phyloP scores from a whole-genome alignment of 2,113 vertebrate genomes.

The Rhodinocichla rosea region DNA sequence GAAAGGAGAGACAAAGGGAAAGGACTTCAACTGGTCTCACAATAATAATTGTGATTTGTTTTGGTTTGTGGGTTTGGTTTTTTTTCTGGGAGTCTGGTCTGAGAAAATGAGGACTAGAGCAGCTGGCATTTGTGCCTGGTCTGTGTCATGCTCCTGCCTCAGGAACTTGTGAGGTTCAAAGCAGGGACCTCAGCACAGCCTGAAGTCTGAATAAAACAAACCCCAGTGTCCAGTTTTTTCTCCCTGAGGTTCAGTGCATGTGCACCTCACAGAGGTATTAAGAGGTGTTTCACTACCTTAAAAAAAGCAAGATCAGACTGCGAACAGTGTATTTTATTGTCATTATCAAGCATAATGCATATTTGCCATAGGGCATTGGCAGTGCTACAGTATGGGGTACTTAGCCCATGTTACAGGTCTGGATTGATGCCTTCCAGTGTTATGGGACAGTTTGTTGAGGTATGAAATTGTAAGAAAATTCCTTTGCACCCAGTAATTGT shows the following conservation, averaged over 20 bases:
- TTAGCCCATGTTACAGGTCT: not conserved
- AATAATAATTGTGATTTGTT: not conserved
- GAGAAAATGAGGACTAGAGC: not conserved
- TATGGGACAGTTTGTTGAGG: not conserved
- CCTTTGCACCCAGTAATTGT: not conserved
- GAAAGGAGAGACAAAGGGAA: not conserved
- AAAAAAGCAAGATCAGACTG: not conserved
- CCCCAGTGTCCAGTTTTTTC: not conserved
- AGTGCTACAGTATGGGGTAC: accelerated
- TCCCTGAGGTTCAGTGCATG: not conserved
- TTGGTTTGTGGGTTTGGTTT: not conserved
- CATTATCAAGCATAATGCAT: not conserved
- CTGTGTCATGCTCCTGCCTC: not conserved
- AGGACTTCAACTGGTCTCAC: not conserved
- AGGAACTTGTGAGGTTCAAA: not conserved
- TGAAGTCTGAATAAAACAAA: not conserved
- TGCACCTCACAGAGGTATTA: not conserved
- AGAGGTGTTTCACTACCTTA: not conserved
- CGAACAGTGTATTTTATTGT: not conserved
- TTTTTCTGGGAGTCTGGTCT: not conserved
- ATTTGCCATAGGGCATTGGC: not conserved
- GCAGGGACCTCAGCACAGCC: not conserved
- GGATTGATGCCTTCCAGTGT: not conserved
- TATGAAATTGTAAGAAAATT: not conserved
- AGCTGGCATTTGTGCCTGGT: not conserved